Percentiles rank a stretch among this genome's conserved stretches.
These are phyloP conservation scores for Chaetops frenatus DNA, from an alignment of 2,113 vertebrate genomes.

Conservation along the genomic window DNA sequence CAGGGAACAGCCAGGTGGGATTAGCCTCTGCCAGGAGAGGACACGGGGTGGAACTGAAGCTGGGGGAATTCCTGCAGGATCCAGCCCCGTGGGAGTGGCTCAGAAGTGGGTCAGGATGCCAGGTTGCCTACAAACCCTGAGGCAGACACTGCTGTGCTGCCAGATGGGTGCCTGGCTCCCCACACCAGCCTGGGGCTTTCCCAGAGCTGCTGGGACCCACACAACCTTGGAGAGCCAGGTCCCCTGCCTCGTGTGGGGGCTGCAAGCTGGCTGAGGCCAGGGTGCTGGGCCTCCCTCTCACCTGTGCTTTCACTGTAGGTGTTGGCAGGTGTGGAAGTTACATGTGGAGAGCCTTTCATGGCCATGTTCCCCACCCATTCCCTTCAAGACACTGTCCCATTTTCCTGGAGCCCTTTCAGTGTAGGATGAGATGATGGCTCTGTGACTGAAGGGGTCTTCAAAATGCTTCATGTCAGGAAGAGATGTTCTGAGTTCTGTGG, in stretches of 20 bases:
- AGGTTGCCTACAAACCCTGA: not conserved
- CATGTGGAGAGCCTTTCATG: not conserved
- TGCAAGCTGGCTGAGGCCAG: not conserved
- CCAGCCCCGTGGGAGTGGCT: rapidly evolving
- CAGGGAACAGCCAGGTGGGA: not conserved
- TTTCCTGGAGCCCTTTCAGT: not conserved
- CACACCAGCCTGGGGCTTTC: not conserved
- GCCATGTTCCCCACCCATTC: not conserved
- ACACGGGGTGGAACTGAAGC: not conserved
- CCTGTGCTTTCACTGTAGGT: not conserved
- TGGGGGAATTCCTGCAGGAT: not conserved
- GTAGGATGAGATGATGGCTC: not conserved
- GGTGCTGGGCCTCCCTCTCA: not conserved
- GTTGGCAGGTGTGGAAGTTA: not conserved
- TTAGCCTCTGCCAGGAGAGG: not conserved
- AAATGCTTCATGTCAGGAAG: not conserved
- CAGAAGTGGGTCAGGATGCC: not conserved
- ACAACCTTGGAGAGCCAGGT: not conserved
- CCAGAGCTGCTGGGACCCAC: not conserved
- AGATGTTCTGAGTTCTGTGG: rapidly evolving
- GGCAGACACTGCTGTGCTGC: not conserved
- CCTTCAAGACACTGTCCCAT: not conserved
- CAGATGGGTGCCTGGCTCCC: not conserved
- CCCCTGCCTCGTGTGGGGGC: rapidly evolving
- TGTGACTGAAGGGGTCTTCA: not conserved